A percentile compares a stretch with the other conserved stretches of the same genome.
Conservation (phyloP, 2,888 invertebrate genomes). For the Nomada fabriciana region DNA sequence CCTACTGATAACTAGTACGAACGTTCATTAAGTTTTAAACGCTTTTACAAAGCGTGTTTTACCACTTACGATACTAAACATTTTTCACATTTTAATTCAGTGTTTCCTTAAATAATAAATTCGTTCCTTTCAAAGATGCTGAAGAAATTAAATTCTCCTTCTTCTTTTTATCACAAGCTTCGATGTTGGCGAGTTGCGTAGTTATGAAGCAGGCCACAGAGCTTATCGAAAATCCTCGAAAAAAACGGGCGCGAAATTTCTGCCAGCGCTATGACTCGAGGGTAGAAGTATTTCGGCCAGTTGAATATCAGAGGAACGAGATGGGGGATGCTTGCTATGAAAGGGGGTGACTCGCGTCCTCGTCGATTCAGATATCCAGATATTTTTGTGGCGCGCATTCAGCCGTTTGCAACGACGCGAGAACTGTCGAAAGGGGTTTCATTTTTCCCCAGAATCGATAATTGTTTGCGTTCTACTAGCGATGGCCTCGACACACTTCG, state of each 20-base stretch:
- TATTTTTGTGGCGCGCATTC: conserved; percentile 54
- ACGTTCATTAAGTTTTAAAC: too few relatives aligned
- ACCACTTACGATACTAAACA: too few relatives aligned
- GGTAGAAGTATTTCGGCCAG: background rate
- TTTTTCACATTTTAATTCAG: too few relatives aligned
- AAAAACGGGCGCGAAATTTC: background rate
- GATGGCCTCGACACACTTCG: conserved; percentile 24
- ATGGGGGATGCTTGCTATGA: background rate
- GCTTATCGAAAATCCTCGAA: background rate
- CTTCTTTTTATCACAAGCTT: too few relatives aligned
- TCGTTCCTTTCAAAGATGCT: too few relatives aligned
- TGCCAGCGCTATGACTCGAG: background rate
- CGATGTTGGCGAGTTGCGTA: too few relatives aligned
- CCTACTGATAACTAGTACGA: too few relatives aligned
- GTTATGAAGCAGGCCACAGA: background rate
- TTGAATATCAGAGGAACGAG: conserved; percentile 1
- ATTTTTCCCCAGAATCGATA: conserved; percentile 52
- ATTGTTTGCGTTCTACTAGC: conserved; percentile 51
- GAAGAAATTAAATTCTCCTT: too few relatives aligned
- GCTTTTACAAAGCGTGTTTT: too few relatives aligned
- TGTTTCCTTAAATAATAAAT: too few relatives aligned
- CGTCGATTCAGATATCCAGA: conserved; percentile 45
- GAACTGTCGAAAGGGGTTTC: conserved; percentile 28
- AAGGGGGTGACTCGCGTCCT: background rate
- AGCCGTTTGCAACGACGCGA: conserved; percentile 44